Percentiles rank a stretch among this genome's conserved stretches.
Conservation (phyloP, 23 tunicate species). For the Phallusia fumigata region DNA sequence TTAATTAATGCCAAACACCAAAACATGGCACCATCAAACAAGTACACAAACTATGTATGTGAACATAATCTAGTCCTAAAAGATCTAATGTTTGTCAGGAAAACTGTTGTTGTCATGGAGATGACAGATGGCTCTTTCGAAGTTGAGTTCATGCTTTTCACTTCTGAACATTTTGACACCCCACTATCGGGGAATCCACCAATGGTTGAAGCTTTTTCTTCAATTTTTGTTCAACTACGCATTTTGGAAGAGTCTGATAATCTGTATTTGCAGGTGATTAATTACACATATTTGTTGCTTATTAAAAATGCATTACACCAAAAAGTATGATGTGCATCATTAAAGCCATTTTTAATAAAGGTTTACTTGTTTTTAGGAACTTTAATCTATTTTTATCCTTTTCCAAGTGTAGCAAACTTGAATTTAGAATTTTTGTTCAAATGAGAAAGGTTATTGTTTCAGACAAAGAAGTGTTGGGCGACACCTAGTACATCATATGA, state of each 20-base stretch:
- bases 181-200: neutral
- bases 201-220: neutral
- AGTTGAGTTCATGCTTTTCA: neutral
- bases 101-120: neutral
- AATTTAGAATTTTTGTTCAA: too few species aligned
- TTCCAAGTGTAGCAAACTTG: neutral
- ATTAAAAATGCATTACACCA: too few species aligned
- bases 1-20: too few species aligned
- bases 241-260: neutral
- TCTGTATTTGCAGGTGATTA: neutral
- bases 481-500: neutral
- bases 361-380: too few species aligned
- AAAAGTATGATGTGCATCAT: too few species aligned
- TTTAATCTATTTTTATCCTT: neutral
- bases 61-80: too few species aligned
- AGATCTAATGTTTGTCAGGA: neutral
- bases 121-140: neutral
- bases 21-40: too few species aligned
- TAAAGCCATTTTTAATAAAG: too few species aligned
- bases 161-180: neutral
- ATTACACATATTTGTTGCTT: too few species aligned
- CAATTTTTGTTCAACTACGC: neutral
- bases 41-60: too few species aligned
- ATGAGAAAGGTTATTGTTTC: too few species aligned
- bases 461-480: conserved; percentile 5